Evolutionary conservation across 2,113 vertebrate species (phyloP).

Genomic region (Notothenia rossii): DNA sequence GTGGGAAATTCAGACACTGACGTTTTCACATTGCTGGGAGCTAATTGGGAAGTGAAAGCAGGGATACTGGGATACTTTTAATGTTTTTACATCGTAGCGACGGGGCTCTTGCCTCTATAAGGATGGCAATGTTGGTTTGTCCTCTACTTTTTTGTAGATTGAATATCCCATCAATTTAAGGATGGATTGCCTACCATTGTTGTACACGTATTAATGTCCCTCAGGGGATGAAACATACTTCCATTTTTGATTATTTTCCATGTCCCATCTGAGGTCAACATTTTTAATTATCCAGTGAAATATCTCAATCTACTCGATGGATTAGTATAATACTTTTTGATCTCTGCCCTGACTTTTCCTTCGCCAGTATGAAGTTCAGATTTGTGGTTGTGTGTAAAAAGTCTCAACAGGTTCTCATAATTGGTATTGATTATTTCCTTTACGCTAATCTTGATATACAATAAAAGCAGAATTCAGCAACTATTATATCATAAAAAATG

Average conservation of each 20-base stretch:
- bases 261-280: not conserved
- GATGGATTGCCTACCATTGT: not conserved
- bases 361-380: too few relatives aligned
- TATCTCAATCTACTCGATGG: not conserved
- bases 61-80: not conserved
- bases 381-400: not conserved
- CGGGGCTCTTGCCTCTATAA: not conserved
- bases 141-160: not conserved
- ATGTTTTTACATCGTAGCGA: constrained; percentile 1
- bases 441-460: not conserved
- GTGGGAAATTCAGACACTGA: constrained; percentile 53
- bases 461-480: not conserved
- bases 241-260: too few relatives aligned
- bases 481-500: not conserved
- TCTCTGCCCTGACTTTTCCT: not conserved
- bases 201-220: not conserved
- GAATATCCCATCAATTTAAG: not conserved
- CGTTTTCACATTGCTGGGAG: constrained; percentile 22
- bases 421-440: not conserved
- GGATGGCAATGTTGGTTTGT: not conserved
- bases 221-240: not conserved
- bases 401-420: not conserved
- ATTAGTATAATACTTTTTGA: not conserved
- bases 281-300: not conserved
- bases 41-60: constrained; percentile 9